Evolutionary conservation across 2,888 invertebrate genomes (phyloP).

Genomic region (Pristionchus arcanus): DNA sequence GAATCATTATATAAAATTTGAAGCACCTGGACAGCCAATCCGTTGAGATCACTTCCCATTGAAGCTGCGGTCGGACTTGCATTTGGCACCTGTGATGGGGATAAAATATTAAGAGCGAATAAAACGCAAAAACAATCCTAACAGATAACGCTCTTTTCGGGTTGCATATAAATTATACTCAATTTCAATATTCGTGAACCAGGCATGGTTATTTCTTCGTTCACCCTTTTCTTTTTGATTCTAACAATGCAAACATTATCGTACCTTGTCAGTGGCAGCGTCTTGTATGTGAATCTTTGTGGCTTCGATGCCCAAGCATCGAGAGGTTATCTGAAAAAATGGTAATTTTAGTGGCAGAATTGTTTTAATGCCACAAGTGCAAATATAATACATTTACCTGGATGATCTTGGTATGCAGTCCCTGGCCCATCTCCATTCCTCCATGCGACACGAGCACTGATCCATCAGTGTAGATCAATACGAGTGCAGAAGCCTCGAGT

Average conservation of each 20-base stretch:
- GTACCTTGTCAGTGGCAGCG: conserved; percentile 89
- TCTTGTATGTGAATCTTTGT: conserved; percentile 83
- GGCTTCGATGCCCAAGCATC: conserved; percentile 73
- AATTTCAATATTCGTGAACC: neutral
- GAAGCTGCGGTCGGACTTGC: conserved; percentile 93
- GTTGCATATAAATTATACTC: too few relatives aligned
- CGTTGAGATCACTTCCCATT: conserved; percentile 91
- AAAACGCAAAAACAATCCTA: too few relatives aligned
- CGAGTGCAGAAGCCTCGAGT: conserved; percentile 87
- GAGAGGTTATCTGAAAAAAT: conserved; percentile 83
- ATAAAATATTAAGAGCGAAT: too few relatives aligned
- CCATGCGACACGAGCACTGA: conserved; percentile 90
- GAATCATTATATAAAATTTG: neutral
- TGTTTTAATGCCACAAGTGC: too few relatives aligned
- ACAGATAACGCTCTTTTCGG: too few relatives aligned
- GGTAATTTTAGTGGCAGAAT: too few relatives aligned
- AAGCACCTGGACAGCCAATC: conserved; percentile 87
- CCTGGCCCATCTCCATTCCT: conserved; percentile 98
- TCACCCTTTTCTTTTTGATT: neutral
- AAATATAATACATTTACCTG: conserved; percentile 83
- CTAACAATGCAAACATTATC: neutral
- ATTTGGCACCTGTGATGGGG: conserved; percentile 85
- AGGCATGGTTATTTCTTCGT: neutral
- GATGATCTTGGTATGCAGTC: conserved; percentile 95
- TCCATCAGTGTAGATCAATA: conserved; percentile 88